Evolutionary conservation across 2,113 vertebrate species (phyloP), one percentile per base, ranked within the genome.

Genomic region (Phycodurus eques): DNA sequence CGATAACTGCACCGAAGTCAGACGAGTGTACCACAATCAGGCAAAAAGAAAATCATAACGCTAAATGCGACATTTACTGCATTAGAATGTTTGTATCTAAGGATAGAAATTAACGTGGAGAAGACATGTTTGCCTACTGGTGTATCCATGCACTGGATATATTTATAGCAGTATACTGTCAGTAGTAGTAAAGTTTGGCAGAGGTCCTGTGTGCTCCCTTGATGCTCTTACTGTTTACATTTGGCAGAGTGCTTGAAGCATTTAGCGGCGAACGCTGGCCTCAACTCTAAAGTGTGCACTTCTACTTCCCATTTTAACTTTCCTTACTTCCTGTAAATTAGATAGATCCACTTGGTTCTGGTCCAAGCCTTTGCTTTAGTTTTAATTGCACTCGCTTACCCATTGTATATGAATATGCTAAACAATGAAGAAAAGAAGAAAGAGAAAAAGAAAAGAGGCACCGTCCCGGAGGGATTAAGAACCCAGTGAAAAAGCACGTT

Each of bases 281-380:
- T 66, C 63, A n/a, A 27, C 63, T 66, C 63, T 47, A 47, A 66
- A 66, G 43, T 31, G 64, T 47, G 43, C 64, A 66, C 51, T 68
- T 68, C 67, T 68, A 54, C 33, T 64, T 70, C 35, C n/a, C 54
- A 10, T n/a, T 65, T 65, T 47, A 56, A 63, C 39, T 47, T 74
- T 51, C 2, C 33, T 8, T 27, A 64, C 46, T 31, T 71, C 15
- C 10, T 71, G 27, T 62, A 33, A 47, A 76, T 68, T 57, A 20
- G 35, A 56, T 33, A 20, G 35, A 33, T 66, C 13, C 42, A 46
- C 64, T 66, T 66, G 64, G 43, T 66, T 47, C 44, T 47, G n/a
- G 44, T 47, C 64, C 64, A 66, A 66, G 39, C 22, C 13, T 65
- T 57, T n/a, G 31, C 70, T 74, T 67, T 62, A 17, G 27, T 68